Conservation (phyloP, 2,113 vertebrate species). For the Engraulis encrasicolus region DNA sequence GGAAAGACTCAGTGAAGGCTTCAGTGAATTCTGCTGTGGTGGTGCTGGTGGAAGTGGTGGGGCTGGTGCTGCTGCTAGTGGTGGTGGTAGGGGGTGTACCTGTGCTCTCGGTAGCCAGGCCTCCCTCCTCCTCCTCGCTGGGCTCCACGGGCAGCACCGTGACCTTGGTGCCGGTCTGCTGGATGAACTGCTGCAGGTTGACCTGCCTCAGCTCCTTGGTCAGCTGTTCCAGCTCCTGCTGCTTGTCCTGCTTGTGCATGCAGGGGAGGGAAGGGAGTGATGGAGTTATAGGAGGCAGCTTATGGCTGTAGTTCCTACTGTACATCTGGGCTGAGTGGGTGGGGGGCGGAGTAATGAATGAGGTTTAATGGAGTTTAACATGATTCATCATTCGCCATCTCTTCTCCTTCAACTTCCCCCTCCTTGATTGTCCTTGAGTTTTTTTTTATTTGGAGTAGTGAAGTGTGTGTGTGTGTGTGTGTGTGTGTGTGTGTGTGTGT, state of each 20-base stretch:
- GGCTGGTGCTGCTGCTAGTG: too few species aligned
- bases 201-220: conserved; percentile 97
- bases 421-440: not conserved
- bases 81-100: conserved; percentile 65
- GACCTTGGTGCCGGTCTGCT: conserved; percentile 96
- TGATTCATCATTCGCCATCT: not conserved
- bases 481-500: not conserved
- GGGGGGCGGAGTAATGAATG: not conserved
- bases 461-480: not conserved
- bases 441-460: not conserved
- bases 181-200: conserved; percentile 97
- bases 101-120: conserved; percentile 66
- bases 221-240: conserved; percentile 93
- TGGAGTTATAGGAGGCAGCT: conserved; percentile 6
- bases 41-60: too few species aligned
- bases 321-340: not conserved
- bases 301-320: too few species aligned
- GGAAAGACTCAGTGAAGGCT: too few species aligned
- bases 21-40: too few species aligned
- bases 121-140: conserved; percentile 81
- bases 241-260: conserved; percentile 83
- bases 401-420: not conserved
- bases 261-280: too few species aligned
- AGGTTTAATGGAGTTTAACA: not conserved
- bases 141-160: conserved; percentile 93